These are phyloP conservation scores for Blastomussa wellsi DNA, from an alignment of 92 coral and sea anemone genomes.

Conservation along the genomic window DNA sequence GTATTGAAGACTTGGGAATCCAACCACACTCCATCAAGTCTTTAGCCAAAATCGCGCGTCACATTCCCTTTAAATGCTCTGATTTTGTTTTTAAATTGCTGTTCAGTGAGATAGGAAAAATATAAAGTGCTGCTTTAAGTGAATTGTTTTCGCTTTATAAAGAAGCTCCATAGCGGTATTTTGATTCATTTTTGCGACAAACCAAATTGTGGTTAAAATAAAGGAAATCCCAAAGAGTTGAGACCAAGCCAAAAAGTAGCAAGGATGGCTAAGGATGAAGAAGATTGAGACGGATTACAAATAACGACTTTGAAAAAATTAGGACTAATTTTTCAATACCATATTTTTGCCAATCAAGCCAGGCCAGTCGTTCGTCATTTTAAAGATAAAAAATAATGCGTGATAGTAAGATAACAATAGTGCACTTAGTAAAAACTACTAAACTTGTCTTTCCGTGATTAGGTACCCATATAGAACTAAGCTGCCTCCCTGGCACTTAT, in stretches of 20 bases:
- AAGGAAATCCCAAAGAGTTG: no score
- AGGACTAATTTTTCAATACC: no score
- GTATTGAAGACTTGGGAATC: neutral
- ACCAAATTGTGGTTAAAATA: no score
- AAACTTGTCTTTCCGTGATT: neutral
- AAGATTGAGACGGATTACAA: no score
- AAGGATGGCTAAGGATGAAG: no score
- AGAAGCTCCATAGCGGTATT: no score
- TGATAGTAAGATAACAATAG: neutral
- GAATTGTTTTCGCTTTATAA: neutral
- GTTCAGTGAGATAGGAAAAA: neutral
- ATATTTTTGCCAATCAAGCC: no score
- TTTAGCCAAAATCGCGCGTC: neutral
- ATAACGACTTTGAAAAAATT: no score
- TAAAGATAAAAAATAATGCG: no score
- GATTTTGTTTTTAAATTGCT: neutral
- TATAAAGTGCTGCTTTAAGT: neutral
- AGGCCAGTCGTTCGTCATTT: no score
- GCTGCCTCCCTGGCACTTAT: conserved; percentile 87
- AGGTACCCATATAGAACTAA: conserved; percentile 74
- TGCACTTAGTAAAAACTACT: neutral
- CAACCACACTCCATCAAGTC: neutral
- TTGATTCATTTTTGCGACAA: no score
- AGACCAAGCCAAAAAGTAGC: no score
- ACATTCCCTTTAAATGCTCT: neutral